Conservation (phyloP, 92 coral and sea anemone species). For the Isaurus tuberculatus region DNA sequence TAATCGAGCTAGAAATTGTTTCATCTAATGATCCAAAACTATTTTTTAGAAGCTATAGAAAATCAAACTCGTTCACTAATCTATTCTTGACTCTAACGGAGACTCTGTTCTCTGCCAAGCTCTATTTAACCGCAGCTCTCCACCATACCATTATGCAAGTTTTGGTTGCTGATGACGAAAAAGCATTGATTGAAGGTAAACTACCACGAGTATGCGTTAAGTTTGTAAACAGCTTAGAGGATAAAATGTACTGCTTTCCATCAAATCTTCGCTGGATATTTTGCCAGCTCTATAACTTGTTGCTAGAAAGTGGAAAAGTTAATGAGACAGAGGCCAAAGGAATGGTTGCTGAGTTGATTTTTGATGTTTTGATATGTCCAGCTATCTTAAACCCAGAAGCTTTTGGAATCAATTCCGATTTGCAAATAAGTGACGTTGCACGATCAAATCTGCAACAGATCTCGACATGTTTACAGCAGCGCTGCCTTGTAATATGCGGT, state of each 20-base stretch:
- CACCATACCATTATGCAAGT: conserved; percentile 88
- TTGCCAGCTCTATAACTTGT: conserved; percentile 76
- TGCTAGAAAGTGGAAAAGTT: conserved; percentile 67
- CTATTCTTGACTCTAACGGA: conserved; percentile 78
- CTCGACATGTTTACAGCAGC: conserved; percentile 73
- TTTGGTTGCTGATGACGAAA: conserved; percentile 71
- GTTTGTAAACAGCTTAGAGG: conserved; percentile 81
- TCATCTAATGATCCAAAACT: conserved; percentile 74
- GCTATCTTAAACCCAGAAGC: conserved; percentile 89
- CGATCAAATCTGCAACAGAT: conserved; percentile 85
- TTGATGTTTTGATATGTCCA: conserved; percentile 86
- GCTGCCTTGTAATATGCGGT: conserved; percentile 61
- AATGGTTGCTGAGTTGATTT: conserved; percentile 81
- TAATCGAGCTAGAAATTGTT: conserved; percentile 81
- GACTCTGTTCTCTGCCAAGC: conserved; percentile 78
- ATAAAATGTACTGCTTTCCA: conserved; percentile 91
- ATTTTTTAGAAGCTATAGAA: conserved; percentile 76
- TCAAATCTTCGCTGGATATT: conserved; percentile 89
- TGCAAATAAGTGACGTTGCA: conserved; percentile 88
- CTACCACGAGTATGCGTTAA: conserved; percentile 73
- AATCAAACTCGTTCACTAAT: conserved; percentile 79
- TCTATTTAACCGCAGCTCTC: conserved; percentile 85
- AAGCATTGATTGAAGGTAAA: conserved; percentile 67
- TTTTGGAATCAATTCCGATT: conserved; percentile 88
- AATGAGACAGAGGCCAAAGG: conserved; percentile 67